These are phyloP conservation scores for Lypha dubia DNA, from an alignment of 2,888 invertebrate species.

Conservation along the genomic window DNA sequence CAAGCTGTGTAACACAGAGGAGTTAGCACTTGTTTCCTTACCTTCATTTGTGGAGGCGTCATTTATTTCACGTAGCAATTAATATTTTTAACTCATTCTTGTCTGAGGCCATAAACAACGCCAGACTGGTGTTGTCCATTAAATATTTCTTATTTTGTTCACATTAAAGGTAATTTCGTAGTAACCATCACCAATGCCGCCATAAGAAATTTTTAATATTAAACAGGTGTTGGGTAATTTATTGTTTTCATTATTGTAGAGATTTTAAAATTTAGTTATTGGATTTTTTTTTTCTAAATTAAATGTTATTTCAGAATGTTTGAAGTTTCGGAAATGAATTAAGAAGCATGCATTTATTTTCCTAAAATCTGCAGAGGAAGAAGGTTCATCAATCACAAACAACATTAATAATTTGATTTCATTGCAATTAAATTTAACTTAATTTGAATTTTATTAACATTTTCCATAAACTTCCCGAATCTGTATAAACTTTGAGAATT, in stretches of 20 bases:
- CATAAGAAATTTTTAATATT: conserved; percentile 59
- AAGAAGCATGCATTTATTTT: too few relatives aligned
- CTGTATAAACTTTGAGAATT: too few relatives aligned
- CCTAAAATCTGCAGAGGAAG: too few relatives aligned
- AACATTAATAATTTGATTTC: too few relatives aligned
- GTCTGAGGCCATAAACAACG: conserved; percentile 16
- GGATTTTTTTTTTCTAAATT: background rate
- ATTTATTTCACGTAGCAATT: conserved; percentile 74
- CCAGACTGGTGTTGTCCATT: conserved; percentile 17
- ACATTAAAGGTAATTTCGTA: conserved; percentile 26
- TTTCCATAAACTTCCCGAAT: too few relatives aligned
- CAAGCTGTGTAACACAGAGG: conserved; percentile 9
- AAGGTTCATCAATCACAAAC: too few relatives aligned
- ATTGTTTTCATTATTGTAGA: conserved; percentile 64
- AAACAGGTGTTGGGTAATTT: conserved; percentile 75
- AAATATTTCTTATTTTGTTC: conserved; percentile 39
- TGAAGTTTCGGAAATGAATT: too few relatives aligned
- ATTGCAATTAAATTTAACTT: too few relatives aligned
- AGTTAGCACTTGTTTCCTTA: conserved; percentile 3
- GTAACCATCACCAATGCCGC: background rate
- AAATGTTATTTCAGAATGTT: background rate
- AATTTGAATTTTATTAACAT: too few relatives aligned
- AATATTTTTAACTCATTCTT: conserved; percentile 65
- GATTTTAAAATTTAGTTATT: background rate
- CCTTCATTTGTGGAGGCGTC: conserved; percentile 9